A percentile compares a stretch with the other conserved stretches of the same genome.
These are phyloP conservation scores for Eucera pruinosa DNA, from an alignment of 2,888 invertebrate genomes.

Conservation along the genomic window DNA sequence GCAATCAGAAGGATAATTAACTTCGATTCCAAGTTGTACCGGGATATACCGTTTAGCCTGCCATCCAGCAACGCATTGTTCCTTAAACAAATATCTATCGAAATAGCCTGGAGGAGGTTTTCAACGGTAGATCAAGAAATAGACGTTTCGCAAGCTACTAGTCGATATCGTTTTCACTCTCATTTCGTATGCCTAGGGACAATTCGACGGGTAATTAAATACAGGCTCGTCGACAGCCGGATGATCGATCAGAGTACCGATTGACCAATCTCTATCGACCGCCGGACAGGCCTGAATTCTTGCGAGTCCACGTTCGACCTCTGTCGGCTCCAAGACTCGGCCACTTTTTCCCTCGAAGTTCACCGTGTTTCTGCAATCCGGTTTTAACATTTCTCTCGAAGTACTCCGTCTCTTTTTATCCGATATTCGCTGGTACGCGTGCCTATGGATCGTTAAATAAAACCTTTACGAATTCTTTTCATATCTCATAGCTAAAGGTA, in stretches of 20 bases:
- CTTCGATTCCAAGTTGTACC: too few relatives aligned
- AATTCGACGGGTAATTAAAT: slow-evolving; percentile 38
- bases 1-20: neutral
- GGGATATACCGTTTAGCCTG: too few relatives aligned
- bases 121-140: slow-evolving; percentile 27
- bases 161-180: slow-evolving; percentile 38
- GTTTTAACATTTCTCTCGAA: too few relatives aligned
- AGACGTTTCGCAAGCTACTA: too few relatives aligned
- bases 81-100: neutral
- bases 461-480: too few relatives aligned
- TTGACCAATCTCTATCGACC: slow-evolving; percentile 18
- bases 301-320: neutral
- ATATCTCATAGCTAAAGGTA: too few relatives aligned
- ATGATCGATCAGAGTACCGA: slow-evolving; percentile 51
- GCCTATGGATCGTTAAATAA: too few relatives aligned
- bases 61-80: neutral
- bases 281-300: slow-evolving; percentile 40
- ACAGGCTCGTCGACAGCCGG: slow-evolving; percentile 34
- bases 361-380: slow-evolving; percentile 34
- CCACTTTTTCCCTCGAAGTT: neutral
- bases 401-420: too few relatives aligned
- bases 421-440: too few relatives aligned
- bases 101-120: neutral
- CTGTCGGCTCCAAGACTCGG: neutral
- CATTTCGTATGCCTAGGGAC: slow-evolving; percentile 31